Conservation (phyloP, 2,113 vertebrate species). For the Triplophysa dalaica region DNA sequence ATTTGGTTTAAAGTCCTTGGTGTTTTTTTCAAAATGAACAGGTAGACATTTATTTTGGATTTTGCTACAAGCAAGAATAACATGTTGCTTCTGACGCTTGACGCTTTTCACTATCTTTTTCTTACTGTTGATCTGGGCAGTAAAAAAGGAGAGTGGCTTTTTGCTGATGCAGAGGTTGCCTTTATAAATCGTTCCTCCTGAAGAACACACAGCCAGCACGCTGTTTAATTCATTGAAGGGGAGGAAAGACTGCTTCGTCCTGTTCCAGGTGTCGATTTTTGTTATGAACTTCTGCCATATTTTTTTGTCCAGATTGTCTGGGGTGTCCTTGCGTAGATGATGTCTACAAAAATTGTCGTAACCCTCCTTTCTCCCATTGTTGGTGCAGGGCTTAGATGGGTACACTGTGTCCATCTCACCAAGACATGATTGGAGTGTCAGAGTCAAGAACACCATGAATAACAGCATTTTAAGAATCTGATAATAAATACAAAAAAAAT, state of each 20-base stretch:
- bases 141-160: background rate
- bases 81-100: background rate
- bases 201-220: conserved; percentile 4
- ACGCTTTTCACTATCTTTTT: background rate
- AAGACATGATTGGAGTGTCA: background rate
- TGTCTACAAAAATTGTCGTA: background rate
- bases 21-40: background rate
- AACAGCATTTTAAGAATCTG: background rate
- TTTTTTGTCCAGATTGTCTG: background rate
- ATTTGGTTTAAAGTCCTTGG: rapidly evolving
- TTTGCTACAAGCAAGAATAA: conserved; percentile 6
- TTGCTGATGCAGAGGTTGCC: conserved; percentile 24
- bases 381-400: background rate
- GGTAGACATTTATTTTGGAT: background rate
- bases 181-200: background rate
- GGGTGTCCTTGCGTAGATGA: background rate
- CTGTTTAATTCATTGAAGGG: background rate
- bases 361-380: background rate
- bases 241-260: conserved; percentile 34
- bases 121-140: background rate
- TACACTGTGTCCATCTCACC: background rate
- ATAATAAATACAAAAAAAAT: background rate
- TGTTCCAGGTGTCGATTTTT: background rate
- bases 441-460: background rate
- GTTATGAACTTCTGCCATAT: conserved; percentile 34